A percentile compares a stretch with the other conserved stretches of the same genome.
These are phyloP conservation scores for Eristalinus sepulchralis DNA, from an alignment of 2,888 invertebrate genomes.

Conservation along the genomic window DNA sequence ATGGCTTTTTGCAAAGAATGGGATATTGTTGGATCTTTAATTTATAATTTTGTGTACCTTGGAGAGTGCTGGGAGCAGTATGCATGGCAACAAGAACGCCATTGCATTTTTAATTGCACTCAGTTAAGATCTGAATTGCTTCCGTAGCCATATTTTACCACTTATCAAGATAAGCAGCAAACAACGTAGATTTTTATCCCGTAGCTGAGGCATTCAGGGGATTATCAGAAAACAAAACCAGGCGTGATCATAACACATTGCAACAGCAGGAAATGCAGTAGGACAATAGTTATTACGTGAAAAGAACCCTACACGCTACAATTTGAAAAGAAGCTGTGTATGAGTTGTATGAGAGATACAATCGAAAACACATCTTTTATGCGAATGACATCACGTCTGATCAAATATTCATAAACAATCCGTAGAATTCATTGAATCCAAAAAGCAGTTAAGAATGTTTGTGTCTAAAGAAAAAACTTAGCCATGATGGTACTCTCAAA, in stretches of 20 bases:
- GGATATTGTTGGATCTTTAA: not conserved
- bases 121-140: not conserved
- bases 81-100: not conserved
- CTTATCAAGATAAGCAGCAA: not conserved
- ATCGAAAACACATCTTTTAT: not conserved
- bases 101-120: not conserved
- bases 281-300: no score
- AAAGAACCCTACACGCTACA: no score
- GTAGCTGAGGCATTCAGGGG: not conserved
- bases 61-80: not conserved
- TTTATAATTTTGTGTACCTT: not conserved
- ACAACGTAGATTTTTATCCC: not conserved
- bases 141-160: not conserved
- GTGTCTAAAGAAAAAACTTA: not conserved
- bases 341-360: not conserved
- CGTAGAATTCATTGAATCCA: not conserved
- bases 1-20: not conserved
- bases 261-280: no score
- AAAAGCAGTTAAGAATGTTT: not conserved
- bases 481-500: not conserved
- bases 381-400: not conserved
- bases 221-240: no score
- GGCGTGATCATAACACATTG: no score
- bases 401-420: not conserved
- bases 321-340: no score